phyloP scores from a whole-genome alignment of 2,888 invertebrate genomes.

The Molorchus minor region DNA sequence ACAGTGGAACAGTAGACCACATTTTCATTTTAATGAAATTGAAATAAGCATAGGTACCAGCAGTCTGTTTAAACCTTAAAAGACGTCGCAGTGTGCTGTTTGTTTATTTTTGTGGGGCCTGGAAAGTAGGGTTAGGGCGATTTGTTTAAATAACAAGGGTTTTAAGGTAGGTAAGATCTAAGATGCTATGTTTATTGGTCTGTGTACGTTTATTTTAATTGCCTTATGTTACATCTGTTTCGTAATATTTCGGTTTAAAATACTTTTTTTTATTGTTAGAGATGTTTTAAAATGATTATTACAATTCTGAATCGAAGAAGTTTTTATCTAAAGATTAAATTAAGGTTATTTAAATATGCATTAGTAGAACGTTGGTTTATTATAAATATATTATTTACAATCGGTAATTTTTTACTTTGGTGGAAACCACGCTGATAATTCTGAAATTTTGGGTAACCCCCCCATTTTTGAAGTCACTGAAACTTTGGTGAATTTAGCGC shows the following conservation, averaged over 20 bases:
- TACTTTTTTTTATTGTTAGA: no score
- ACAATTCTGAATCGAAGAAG: not conserved
- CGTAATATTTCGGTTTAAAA: not conserved
- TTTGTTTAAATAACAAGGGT: conserved; percentile 1
- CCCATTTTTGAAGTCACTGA: no score
- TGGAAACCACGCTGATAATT: no score
- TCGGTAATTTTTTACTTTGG: no score
- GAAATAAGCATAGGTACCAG: conserved; percentile 7
- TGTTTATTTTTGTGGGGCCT: conserved; percentile 2
- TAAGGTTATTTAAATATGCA: conserved; percentile 8
- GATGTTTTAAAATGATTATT: no score
- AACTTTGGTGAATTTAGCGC: no score
- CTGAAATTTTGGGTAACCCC: no score
- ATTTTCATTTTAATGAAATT: not conserved
- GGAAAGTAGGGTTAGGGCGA: conserved; percentile 10
- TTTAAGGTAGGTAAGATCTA: not conserved
- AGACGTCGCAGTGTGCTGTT: not conserved
- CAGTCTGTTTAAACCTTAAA: not conserved
- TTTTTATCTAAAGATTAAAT: not conserved
- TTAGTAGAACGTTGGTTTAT: conserved; percentile 4
- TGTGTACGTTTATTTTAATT: not conserved
- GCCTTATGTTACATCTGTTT: not conserved
- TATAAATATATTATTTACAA: not conserved
- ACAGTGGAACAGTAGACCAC: not conserved
- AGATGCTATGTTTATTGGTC: not conserved